A percentile compares a stretch with the other conserved stretches of the same genome.
These are phyloP conservation scores for Cynoglossus semilaevis DNA, from an alignment of 2,113 vertebrate genomes.

Conservation along the genomic window DNA sequence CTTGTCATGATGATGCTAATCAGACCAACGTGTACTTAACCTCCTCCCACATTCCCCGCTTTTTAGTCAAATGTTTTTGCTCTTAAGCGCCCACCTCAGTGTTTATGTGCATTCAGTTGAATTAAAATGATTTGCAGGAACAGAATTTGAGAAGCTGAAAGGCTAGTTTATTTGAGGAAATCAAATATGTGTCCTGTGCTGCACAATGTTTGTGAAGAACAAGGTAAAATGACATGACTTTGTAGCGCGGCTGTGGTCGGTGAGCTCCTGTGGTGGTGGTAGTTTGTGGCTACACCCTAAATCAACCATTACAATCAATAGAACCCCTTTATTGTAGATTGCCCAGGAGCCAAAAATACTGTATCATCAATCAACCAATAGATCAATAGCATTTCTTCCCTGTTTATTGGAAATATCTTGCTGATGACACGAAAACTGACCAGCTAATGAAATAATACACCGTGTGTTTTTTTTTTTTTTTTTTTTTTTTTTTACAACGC, in stretches of 20 bases:
- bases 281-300: neutral
- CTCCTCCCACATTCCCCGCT: neutral
- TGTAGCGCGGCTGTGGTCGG: neutral
- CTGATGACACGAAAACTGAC: neutral
- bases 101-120: neutral
- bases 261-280: neutral
- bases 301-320: constrained; percentile 15
- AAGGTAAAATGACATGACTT: no score
- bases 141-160: no score
- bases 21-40: neutral
- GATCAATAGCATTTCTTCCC: constrained; percentile 23
- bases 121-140: no score
- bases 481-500: neutral
- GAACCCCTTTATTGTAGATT: neutral
- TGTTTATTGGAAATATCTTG: constrained; percentile 1
- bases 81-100: neutral
- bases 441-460: neutral
- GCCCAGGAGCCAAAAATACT: neutral
- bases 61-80: neutral
- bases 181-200: no score
- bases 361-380: constrained; percentile 27
- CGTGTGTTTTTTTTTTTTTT: neutral
- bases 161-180: no score
- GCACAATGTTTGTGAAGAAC: no score
- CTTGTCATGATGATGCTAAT: neutral